Evolutionary conservation across 2,888 invertebrate species (phyloP), one percentile per base, ranked within the genome.

Genomic region (Drosophila macrospina): DNA sequence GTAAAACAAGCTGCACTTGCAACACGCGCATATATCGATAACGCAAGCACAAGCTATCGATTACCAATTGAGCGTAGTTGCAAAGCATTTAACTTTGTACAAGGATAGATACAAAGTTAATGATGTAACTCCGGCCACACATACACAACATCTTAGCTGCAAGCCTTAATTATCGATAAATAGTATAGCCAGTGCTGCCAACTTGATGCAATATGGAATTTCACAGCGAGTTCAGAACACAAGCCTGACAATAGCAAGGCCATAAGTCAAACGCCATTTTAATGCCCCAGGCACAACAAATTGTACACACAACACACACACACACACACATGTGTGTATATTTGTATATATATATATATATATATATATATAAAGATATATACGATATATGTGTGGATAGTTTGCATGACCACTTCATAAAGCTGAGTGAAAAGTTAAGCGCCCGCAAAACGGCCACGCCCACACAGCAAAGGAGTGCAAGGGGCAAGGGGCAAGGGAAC

Each of bases 341-440:
- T 36, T n/a, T 8, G 24, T n/a, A 34, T 7, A 13, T 28, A 32
- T 8, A 54, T 10, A 36, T 34, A 8, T 11, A 30, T 15, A 11
- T 13, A 7, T n/a, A 26, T n/a, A 28, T 30, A 24, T 15, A 37
- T 70, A n/a, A 26, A 13, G 15, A 10, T 20, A 20, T 20, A 20
- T 20, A 20, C 41, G 28, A 50, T 59, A 37, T 56, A n/a, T 61
- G 41, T 61, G 61, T 61, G 30, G 7, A 71, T 63, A 72, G 73
- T 68, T 77, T 67, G 64, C 74, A 67, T 74, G 69, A 81, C 81
- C 78, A 81, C 74, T 78, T 81, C 67, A 77, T 77, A 77, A 80
- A 71, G 80, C 71, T 80, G 71, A 78, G 78, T 75, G 69, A 71
- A 69, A 71, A 82, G 72, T 80, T 86, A 78, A 86, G 68, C 88